Base-by-base conservation (phyloP, 37 sponge, comb jelly and placozoan genomes). In the Aphrocallistes beatrix region DNA sequence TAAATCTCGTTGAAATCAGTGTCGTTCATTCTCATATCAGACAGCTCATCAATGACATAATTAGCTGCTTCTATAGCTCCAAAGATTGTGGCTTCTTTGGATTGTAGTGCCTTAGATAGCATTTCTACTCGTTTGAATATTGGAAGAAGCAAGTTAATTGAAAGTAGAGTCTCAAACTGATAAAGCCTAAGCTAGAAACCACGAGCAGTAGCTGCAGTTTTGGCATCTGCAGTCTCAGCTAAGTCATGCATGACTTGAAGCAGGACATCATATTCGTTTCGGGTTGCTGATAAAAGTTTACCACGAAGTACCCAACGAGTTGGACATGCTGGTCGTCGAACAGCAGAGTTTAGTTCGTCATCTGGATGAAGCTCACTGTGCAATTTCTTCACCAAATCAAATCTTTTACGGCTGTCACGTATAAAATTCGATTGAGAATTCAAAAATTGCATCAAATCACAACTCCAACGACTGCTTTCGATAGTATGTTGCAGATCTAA, bases 21-120 rank as follows among this genome's bases (percentile, higher is more conserved):
- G 34, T 19, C 75, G n/a, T n/a, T n/a, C 75, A 60, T 60, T 60
- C 75, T 60, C 75, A 21, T 25, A 60, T 60, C 21, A 6, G 75
- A 60, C 75, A 60, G 75, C n/a, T 60, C 75, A 60, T 60, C 25
- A 60, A n/a, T 60, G 75, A 28, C 34, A 60, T 60, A 60, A 60
- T 60, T 60, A 25, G 75, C 34, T 60, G 75, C 75, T 60, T 60
- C 75, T 60, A 60, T 60, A 25, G 75, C 75, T 60, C 75, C 75
- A 60, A 60, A 60, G 75, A 60, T 60, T 60, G 75, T 60, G 75
- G 75, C 75, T 60, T 60, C 75, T 60, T 60, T 60, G 75, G 75
- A 60, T 60, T 47, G 49, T 47, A 47, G 49, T 47, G 13, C 49
- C 49, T 47, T 47, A 13, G 49, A 47, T 47, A 47, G 17, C 13